Evolutionary conservation across 2,113 vertebrate species (phyloP).

Genomic region (Gymnarchus niloticus): DNA sequence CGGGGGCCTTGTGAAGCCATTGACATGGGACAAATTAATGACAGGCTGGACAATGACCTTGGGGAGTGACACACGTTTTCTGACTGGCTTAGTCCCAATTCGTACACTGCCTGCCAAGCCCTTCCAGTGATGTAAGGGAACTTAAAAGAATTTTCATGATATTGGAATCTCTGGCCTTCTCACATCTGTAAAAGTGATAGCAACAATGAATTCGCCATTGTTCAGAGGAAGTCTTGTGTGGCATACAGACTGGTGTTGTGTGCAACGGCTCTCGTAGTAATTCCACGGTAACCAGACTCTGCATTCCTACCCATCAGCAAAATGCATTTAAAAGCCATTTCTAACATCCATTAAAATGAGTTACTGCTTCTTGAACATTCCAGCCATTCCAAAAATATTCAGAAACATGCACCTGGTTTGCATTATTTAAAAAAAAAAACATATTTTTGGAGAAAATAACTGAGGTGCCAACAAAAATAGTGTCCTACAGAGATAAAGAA

Average conservation of each 20-base stretch:
- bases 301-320: background rate
- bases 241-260: background rate
- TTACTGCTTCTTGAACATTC: constrained; percentile 1
- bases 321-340: constrained; percentile 7
- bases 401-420: background rate
- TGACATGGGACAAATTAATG: constrained; percentile 50
- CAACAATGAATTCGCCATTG: background rate
- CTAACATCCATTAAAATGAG: background rate
- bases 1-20: constrained; percentile 36
- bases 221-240: background rate
- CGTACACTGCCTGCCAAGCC: constrained; percentile 30
- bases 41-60: constrained; percentile 42
- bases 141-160: constrained; percentile 38
- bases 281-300: background rate
- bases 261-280: background rate
- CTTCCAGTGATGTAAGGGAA: constrained; percentile 29
- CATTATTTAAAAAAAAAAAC: no score
- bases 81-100: constrained; percentile 30
- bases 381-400: background rate
- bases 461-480: background rate
- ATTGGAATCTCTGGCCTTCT: background rate
- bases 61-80: constrained; percentile 42
- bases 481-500: background rate
- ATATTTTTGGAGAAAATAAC: background rate
- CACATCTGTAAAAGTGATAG: background rate